Evolutionary conservation across 2,113 vertebrate species (phyloP), one percentile per base, ranked within the genome.

Genomic region (Nanorana parkeri): DNA sequence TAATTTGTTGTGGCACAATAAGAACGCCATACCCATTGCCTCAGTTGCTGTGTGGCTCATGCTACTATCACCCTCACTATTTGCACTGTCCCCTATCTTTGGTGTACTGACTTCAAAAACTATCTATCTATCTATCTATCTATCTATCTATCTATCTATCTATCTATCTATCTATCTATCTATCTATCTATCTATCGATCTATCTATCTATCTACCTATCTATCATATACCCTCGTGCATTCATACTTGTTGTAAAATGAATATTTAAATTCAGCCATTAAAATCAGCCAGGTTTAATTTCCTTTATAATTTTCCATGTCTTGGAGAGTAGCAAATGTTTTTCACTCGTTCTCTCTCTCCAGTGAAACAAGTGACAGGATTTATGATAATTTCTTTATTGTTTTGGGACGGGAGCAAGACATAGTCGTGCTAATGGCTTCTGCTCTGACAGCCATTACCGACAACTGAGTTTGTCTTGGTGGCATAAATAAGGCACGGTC

Each of bases 391-490:
- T 82, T 82, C 61, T 52, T 24, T 74, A 58, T 74, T 82, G 80
- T 82, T 75, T 82, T 82, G 51, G 28, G 71, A 75, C 69, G 75
- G 52, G 60, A 75, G 80, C 69, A 32, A 67, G 71, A 65, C 72
- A 82, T 82, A 56, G 55, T 66, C 71, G 67, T 74, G 71, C 80
- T 82, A 82, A 82, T 82, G 80, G 61, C 52, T 82, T 54, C 71
- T 67, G 61, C 51, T 82, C 80, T 75, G 69, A 75, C 80, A 82
- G 71, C 80, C 80, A 82, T 82, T 82, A 82, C 65, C 63, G n/a
- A 54, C 51, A 75, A 82, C 17, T 47, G 61, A 82, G 63, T 81
- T 63, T 65, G 60, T 52, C 69, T 74, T 66, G 47, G 80, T 75
- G 69, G 72, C 51, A 82, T 75, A 82, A 75, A 82, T 74, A 82